Evolutionary conservation across 2,888 invertebrate species (phyloP), one percentile per base, ranked within the genome.

Genomic region (Caenorhabditis sp.): DNA sequence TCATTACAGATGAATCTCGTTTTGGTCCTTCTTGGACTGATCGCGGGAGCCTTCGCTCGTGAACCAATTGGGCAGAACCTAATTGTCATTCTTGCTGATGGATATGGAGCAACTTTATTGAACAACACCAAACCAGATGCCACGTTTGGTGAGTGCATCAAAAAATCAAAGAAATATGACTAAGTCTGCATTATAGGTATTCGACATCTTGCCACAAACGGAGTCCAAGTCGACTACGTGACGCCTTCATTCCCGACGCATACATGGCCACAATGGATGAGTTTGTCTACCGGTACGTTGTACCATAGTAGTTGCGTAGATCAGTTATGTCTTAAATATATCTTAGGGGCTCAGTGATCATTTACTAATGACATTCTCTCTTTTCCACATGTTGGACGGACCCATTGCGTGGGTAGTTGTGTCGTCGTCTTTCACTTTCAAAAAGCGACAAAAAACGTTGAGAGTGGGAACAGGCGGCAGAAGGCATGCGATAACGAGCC

Each of bases 251-350:
- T 90, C 65, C 91, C 91, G 56, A 90, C 91, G 0, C 88, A 89
- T 55, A 86, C 85, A 6, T 91, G 90, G 86, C 91, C 91, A 8
- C 91, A 89, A 62, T 91, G 89, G 90, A 87, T 88, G 76, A 88
- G 88, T 72, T 76, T 92, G 15, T 88, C 87, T 9, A 91, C 91
- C 24, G 91, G 91, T 91, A 35, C 22, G 85, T 51, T 40, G 40
- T 22, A 1, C 20, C 24, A 51, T 15, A 13, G 40, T 6, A 13
- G 2, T 13, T 13, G 13, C 40, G 6, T 40, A 40, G 40, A 13
- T 3, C 11, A 28, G 18, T 28, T 32, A 18, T 64, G 13, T 18
- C 22, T 32, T 20, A 28, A n/a, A n/a, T 6, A 3, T 18, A 65
- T 13, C 22, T 24, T 32, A 28, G 35, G 35, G 22, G 37, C 35